Percentiles rank a stretch among this genome's conserved stretches.
Evolutionary conservation across 2,888 invertebrate species (phyloP).

Genomic region (Amblyteles armatorius): DNA sequence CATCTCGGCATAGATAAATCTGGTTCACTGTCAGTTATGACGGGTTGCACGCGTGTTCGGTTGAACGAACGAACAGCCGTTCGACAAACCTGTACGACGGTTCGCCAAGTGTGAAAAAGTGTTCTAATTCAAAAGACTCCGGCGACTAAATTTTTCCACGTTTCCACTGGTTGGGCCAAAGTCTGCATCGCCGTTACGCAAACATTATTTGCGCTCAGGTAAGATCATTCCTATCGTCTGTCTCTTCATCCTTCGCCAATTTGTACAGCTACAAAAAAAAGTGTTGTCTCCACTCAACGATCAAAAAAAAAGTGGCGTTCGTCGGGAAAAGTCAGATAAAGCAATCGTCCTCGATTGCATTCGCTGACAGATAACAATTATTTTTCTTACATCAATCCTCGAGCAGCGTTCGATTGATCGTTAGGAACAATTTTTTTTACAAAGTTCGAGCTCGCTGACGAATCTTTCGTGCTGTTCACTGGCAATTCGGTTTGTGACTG

Average conservation of each 20-base stretch:
- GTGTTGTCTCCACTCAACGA: too few species aligned
- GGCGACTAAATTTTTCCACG: not conserved
- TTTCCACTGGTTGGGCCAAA: not conserved
- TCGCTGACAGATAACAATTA: too few species aligned
- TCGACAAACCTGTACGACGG: not conserved
- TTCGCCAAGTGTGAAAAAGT: not conserved
- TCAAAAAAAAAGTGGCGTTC: too few species aligned
- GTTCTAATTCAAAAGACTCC: too few species aligned
- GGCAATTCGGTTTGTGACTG: not conserved
- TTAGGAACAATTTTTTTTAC: too few species aligned
- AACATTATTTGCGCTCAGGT: not conserved
- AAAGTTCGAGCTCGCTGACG: too few species aligned
- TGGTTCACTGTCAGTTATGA: not conserved
- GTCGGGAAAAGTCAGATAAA: too few species aligned
- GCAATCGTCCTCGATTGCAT: too few species aligned
- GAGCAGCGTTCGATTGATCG: too few species aligned
- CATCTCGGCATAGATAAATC: not conserved
- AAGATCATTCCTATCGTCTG: not conserved
- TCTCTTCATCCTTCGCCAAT: not conserved
- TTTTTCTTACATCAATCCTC: too few species aligned
- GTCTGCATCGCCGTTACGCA: slow-evolving; percentile 15
- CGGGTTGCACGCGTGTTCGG: not conserved
- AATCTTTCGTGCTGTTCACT: not conserved
- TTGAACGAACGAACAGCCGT: not conserved
- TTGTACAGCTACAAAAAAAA: not conserved